phyloP scores from a whole-genome alignment of 2,888 invertebrate genomes.

The Sphinx pinastri region DNA sequence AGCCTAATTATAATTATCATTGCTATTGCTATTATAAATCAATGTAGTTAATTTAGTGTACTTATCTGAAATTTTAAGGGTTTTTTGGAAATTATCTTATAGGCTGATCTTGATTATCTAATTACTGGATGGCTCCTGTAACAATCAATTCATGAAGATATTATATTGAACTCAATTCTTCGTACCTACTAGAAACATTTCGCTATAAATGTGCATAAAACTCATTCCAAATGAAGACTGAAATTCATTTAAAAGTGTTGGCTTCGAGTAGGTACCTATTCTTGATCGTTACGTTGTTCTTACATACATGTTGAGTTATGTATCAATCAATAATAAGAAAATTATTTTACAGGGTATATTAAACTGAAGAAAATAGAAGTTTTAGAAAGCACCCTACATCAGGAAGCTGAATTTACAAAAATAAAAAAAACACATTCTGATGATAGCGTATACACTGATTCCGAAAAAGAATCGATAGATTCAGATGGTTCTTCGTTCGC shows the following conservation, averaged over 20 bases:
- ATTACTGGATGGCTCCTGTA: no score
- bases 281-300: no score
- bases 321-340: constrained; percentile 19
- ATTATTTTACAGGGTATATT: constrained; percentile 80
- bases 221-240: no score
- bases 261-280: no score
- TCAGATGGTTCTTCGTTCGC: constrained; percentile 64
- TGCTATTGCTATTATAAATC: neutral
- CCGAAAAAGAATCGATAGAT: constrained; percentile 73
- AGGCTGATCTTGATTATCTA: no score
- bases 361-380: constrained; percentile 82
- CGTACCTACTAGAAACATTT: no score
- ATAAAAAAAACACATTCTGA: constrained; percentile 52
- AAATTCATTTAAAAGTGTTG: no score
- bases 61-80: neutral
- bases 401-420: constrained; percentile 53
- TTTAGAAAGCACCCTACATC: constrained; percentile 68
- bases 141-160: no score
- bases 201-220: no score
- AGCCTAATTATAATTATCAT: neutral
- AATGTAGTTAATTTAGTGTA: neutral
- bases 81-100: no score
- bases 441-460: constrained; percentile 74
- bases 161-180: no score
- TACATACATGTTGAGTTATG: no score